A percentile compares a stretch with the other conserved stretches of the same genome.
phyloP scores from a whole-genome alignment of 2,888 invertebrate genomes.

The Acanthosepion pharaonis region DNA sequence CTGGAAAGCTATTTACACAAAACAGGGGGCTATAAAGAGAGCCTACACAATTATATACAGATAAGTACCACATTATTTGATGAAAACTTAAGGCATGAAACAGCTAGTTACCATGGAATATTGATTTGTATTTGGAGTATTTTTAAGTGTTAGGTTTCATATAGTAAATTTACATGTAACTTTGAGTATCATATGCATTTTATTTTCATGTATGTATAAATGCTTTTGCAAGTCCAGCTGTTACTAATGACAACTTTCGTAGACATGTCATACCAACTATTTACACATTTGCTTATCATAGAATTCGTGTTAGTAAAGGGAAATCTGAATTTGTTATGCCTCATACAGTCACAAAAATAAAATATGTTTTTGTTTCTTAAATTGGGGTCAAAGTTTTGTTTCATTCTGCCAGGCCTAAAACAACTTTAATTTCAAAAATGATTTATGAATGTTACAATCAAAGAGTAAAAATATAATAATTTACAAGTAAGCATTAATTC shows the following conservation, averaged over 20 bases:
- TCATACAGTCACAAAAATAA: not conserved
- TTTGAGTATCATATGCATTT: not conserved
- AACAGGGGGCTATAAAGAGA: too few relatives aligned
- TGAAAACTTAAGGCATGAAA: too few relatives aligned
- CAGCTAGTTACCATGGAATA: too few relatives aligned
- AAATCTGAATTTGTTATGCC: not conserved
- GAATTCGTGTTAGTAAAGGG: not conserved
- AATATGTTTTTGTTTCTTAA: not conserved
- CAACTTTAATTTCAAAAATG: not conserved
- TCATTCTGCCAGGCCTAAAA: not conserved
- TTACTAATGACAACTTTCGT: not conserved
- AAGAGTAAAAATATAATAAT: not conserved
- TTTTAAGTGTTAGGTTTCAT: too few relatives aligned
- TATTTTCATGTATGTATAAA: not conserved
- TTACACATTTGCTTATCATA: not conserved
- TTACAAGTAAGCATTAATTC: not conserved
- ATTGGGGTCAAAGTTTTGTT: not conserved
- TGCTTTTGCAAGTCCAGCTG: not conserved
- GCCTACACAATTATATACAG: too few relatives aligned
- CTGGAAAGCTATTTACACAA: too few relatives aligned
- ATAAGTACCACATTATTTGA: too few relatives aligned
- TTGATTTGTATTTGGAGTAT: too few relatives aligned
- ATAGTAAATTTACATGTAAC: too few relatives aligned
- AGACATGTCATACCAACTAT: not conserved
- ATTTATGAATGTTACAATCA: not conserved